Base-by-base conservation (phyloP, 2,797 vertebrate species). In the Morelia viridis region DNA sequence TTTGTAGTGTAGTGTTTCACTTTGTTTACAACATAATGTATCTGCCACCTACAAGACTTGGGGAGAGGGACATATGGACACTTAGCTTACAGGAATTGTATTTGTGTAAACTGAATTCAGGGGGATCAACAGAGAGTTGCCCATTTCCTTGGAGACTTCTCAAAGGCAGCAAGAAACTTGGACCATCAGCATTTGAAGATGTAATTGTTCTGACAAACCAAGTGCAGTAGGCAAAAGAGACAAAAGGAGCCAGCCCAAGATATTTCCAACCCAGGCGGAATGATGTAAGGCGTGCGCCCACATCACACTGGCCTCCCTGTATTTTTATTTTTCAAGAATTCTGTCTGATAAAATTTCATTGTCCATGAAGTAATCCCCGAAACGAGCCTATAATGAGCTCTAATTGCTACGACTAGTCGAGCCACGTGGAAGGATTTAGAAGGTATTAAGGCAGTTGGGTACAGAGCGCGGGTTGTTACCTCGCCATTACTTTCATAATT, bases 391-490 rank as follows among this genome's bases (percentile, higher is more conserved):
- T 99, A 99, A 99, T 99, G 99, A 99, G 98, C 98, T 98, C 98
- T 99, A 99, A 99, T 99, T 99, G 99, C 98, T 97, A 97, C 97
- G 98, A 98, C 98, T 98, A 97, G 98, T 98, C 98, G 98, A 98
- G 99, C 98, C 99, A 99, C 99, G 99, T 99, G 99, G 99, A 99
- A 99, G 98, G 99, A 98, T 99, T 99, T 99, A 99, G 98, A 97
- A 95, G 97, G 99, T 98, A 98, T 99, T 99, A 99, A 98, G 41
- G 98, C 98, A 96, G 98, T 98, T 94, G 98, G 98, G 99, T 99
- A 99, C 98, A 98, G 98, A 98, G 99, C 98, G 98, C 99, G 98
- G 98, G 96, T 98, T 99, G 99, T 99, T 99, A 99, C 99, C 98
- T 99, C 97, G 98, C 98, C 98, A 98, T 98, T 98, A 98, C 99